Base-by-base conservation (phyloP, 2,888 invertebrate species). In the Tolmerus cingulatus region DNA sequence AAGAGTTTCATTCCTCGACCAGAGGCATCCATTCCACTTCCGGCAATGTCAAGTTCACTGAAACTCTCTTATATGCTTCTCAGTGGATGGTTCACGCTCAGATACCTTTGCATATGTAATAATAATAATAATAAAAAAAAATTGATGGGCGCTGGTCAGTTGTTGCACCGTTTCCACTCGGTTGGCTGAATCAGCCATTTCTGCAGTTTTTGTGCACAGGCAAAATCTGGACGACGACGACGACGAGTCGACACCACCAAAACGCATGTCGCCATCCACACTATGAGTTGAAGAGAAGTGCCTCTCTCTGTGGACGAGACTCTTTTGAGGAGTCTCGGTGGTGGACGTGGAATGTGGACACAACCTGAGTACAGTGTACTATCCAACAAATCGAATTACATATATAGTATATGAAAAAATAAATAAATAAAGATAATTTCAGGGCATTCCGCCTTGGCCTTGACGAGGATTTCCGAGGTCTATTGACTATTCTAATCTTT, bases 31-130 rank as follows among this genome's bases (percentile, higher is more conserved):
- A 79, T 46, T 43, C 78, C 78, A 5, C 51, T 51, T 79, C 51
- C 79, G 51, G 51, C 79, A 79, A 51, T 79, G 79, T 79, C 79
- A 79, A 79, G 79, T 79, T 79, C 79, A 79, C 9, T 79, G 40
- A 79, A 79, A 30, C 30, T 79, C 78, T 78, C 79, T 79, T 66
- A 57, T 51, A 23, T 57, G 23, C 19, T 9, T 8, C 23, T 57
- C 43, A 0, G 3, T 1, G 16, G 19, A 16, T 51, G n/a, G n/a
- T n/a, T 66, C 66, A 66, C 23, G 77, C 77, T 30, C n/a, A 37
- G 30, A 40, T 77, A 19, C 40, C 34, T 77, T 77, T 77, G 77
- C 77, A 77, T 40, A 77, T 66, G 19, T 55, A 55, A 55, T 16
- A 55, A 55, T 16, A 8, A 55, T 55, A 19, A 23, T 8, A 27